Evolutionary conservation across 2,888 invertebrate genomes (phyloP).

Genomic region (Harpalus rubripes): DNA sequence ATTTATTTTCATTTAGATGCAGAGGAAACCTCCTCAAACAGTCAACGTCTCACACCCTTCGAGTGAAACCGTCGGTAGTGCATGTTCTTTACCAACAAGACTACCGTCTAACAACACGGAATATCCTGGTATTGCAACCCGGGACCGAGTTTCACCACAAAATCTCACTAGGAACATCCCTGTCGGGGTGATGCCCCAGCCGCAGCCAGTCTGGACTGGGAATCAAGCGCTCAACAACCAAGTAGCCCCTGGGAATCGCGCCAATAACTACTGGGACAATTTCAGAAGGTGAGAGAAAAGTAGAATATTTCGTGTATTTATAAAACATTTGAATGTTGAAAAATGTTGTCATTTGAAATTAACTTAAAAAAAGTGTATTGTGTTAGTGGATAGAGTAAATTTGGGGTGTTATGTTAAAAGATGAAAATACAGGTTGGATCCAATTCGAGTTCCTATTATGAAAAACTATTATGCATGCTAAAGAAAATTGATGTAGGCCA

Average conservation of each 20-base stretch:
- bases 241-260: slow-evolving; percentile 93
- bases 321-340: too few relatives aligned
- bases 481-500: too few relatives aligned
- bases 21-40: slow-evolving; percentile 57
- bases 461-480: too few relatives aligned
- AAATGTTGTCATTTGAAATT: too few relatives aligned
- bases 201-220: slow-evolving; percentile 75
- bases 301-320: too few relatives aligned
- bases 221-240: slow-evolving; percentile 89
- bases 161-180: slow-evolving; percentile 72
- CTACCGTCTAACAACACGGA: slow-evolving; percentile 57
- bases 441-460: too few relatives aligned
- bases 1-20: slow-evolving; percentile 50
- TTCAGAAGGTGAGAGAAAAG: slow-evolving; percentile 87
- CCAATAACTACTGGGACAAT: slow-evolving; percentile 97
- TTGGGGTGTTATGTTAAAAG: too few relatives aligned
- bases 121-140: slow-evolving; percentile 58
- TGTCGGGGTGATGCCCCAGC: slow-evolving; percentile 74
- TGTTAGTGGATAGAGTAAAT: too few relatives aligned
- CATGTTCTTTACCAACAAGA: slow-evolving; percentile 54
- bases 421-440: too few relatives aligned
- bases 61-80: slow-evolving; percentile 57
- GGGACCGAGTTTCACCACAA: slow-evolving; percentile 68
- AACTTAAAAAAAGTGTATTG: too few relatives aligned
- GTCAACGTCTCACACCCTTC: slow-evolving; percentile 59